Evolutionary conservation across 2,113 vertebrate species (phyloP), one percentile per base, ranked within the genome.

Genomic region (Rhabdomys dilectus): DNA sequence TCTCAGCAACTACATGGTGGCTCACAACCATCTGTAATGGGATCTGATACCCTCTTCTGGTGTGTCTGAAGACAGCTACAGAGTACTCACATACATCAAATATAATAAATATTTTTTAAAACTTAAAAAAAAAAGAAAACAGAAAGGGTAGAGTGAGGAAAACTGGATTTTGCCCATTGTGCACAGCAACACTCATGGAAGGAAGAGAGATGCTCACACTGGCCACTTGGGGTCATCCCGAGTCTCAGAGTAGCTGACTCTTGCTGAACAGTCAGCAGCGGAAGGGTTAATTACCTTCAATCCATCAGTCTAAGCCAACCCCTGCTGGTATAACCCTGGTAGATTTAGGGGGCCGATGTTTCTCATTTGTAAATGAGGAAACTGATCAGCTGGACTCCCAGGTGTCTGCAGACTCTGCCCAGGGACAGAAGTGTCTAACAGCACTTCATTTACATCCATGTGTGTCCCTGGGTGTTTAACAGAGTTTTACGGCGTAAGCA

Each of bases 341-440:
- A 26, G 16, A 45, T 15, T 19, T 1, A 15, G 0, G 34, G 29
- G 45, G 17, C 10, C 19, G 66, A 36, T 1, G 0, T 16, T 45
- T 89, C 70, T 72, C 7, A 15, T 91, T 19, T 51, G 17, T 45
- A 16, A 73, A 68, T 7, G n/a, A 88, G 48, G 48, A 88, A 72
- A 82, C 11, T 29, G 76, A 26, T 93, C 68, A 24, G 24, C 51
- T n/a, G 58, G 53, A 45, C 9, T 16, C 45, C 22, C 12, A 36
- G 64, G 78, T 34, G 15, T 75, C 39, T 24, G 17, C 36, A 36
- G 39, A 64, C 39, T 5, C 17, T 17, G 19, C 21, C 15, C n/a
- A 17, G 51, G 48, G 48, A 19, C 5, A 53, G 60, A 53, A 58
- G 39, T 39, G 53, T 16, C 53, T 36, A 45, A 7, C 17, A 19